Evolutionary conservation across 2,888 invertebrate species (phyloP).

Genomic region (Griposia aprilina): DNA sequence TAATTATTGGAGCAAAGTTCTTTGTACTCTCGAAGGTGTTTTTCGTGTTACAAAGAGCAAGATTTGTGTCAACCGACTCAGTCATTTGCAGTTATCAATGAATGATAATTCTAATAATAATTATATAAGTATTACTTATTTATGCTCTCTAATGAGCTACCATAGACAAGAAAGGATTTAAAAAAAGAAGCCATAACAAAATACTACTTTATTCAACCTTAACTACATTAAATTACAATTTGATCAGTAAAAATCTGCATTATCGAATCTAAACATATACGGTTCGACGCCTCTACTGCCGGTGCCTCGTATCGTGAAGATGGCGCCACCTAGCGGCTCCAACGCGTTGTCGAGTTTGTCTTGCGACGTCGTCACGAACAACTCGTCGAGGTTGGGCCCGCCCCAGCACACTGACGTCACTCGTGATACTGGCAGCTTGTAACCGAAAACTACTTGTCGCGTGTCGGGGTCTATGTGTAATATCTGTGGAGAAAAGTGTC

Average conservation of each 20-base stretch:
- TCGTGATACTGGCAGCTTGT: conserved; percentile 90
- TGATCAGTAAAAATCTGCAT: conserved; percentile 79
- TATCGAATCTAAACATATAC: conserved; percentile 75
- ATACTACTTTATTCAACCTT: conserved; percentile 31
- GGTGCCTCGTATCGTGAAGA: conserved; percentile 81
- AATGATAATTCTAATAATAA: too few species aligned
- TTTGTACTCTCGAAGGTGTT: too few species aligned
- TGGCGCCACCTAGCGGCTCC: conserved; percentile 81
- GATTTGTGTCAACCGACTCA: too few species aligned
- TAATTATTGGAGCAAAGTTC: too few species aligned
- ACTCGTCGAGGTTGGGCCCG: conserved; percentile 91
- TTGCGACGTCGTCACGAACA: conserved; percentile 91
- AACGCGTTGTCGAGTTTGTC: conserved; percentile 58
- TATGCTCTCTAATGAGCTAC: neutral
- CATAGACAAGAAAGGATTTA: neutral
- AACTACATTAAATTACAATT: conserved; percentile 38
- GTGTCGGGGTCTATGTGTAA: conserved; percentile 89
- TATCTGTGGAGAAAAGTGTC: conserved; percentile 80
- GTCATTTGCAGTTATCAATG: too few species aligned
- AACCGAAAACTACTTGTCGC: conserved; percentile 82
- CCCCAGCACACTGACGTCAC: conserved; percentile 93
- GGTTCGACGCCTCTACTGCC: conserved; percentile 77
- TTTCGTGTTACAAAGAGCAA: too few species aligned
- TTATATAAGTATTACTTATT: too few species aligned
- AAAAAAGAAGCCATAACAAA: conserved; percentile 1